A percentile compares a stretch with the other conserved stretches of the same genome.
These are phyloP conservation scores for Caenorhabditis brenneri DNA, from an alignment of 1,140 invertebrate species.

Conservation along the genomic window DNA sequence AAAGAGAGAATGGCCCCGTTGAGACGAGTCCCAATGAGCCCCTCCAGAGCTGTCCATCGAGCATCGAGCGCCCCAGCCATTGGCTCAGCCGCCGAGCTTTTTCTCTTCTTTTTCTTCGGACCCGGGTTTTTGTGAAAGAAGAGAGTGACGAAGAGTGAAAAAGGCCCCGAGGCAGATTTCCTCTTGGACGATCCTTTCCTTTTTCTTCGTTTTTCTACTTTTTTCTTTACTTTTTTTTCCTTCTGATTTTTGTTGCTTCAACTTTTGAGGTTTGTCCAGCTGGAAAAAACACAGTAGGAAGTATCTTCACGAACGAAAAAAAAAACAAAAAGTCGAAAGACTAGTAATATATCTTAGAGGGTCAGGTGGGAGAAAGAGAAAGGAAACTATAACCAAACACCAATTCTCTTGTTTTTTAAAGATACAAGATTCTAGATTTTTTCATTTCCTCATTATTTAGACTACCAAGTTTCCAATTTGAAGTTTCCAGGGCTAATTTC, in stretches of 20 bases:
- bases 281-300: neutral
- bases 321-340: constrained; percentile 7
- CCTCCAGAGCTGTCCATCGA: constrained; percentile 39
- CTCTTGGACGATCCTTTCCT: constrained; percentile 4
- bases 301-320: neutral
- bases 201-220: neutral
- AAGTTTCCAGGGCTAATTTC: neutral
- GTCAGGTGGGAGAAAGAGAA: neutral
- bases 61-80: constrained; percentile 36
- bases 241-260: neutral
- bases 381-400: constrained; percentile 11
- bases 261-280: neutral
- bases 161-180: constrained; percentile 29
- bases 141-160: constrained; percentile 26
- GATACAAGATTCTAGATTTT: neutral
- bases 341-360: constrained; percentile 19
- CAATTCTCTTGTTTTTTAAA: constrained; percentile 6
- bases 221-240: neutral
- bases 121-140: neutral
- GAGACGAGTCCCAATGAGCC: constrained; percentile 31
- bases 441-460: neutral
- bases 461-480: neutral
- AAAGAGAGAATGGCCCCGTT: constrained; percentile 7
- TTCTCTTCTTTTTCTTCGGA: neutral
- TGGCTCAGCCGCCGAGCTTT: constrained; percentile 25